Conservation (phyloP, 1,140 invertebrate genomes). For the Pectinophora gossypiella region DNA sequence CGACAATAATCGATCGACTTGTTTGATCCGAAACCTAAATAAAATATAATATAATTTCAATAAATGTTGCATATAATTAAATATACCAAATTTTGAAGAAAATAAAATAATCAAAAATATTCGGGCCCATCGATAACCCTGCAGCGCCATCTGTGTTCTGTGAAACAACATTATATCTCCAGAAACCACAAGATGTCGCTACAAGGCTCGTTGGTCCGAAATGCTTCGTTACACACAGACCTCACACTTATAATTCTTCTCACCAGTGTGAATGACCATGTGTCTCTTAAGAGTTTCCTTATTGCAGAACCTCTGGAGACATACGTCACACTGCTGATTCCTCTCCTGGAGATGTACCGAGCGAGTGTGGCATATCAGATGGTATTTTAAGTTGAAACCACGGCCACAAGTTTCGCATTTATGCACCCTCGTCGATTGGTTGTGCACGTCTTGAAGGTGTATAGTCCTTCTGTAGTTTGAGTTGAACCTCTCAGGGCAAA, state of each 20-base stretch:
- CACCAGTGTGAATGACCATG: constrained; percentile 79
- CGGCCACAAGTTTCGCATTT: constrained; percentile 62
- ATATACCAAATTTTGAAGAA: too few species aligned
- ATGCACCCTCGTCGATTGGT: constrained; percentile 61
- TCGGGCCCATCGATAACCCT: too few species aligned
- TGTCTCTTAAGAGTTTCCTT: constrained; percentile 69
- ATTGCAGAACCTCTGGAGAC: constrained; percentile 69
- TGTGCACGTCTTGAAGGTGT: constrained; percentile 64
- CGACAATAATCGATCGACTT: too few species aligned
- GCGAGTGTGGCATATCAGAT: constrained; percentile 60
- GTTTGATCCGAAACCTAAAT: too few species aligned
- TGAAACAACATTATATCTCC: too few species aligned
- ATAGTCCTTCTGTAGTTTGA: constrained; percentile 58
- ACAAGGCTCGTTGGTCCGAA: too few species aligned
- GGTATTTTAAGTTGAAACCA: constrained; percentile 58
- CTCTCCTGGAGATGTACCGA: constrained; percentile 62
- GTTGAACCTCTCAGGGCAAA: constrained; percentile 64
- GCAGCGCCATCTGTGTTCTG: too few species aligned
- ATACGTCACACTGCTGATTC: constrained; percentile 62
- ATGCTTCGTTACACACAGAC: too few species aligned
- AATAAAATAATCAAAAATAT: too few species aligned
- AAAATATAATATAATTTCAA: too few species aligned
- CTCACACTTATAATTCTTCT: constrained; percentile 84
- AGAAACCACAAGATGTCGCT: too few species aligned
- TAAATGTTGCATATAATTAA: too few species aligned